Conservation (phyloP, 2,888 invertebrate genomes). For the Sicus ferrugineus region DNA sequence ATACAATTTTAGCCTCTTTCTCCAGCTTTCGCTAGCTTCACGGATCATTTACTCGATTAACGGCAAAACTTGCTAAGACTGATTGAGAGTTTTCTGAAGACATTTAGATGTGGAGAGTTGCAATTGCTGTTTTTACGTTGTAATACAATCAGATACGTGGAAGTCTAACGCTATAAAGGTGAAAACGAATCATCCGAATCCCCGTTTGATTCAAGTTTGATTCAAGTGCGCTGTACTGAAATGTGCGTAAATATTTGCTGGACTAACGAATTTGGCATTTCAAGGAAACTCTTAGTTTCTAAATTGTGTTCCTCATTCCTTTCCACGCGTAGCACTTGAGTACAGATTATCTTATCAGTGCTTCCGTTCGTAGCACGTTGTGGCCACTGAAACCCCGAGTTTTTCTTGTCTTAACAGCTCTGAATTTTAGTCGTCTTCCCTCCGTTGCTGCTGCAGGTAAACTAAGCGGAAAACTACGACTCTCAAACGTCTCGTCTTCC, state of each 20-base stretch:
- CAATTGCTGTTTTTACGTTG: not conserved
- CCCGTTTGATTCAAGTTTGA: not conserved
- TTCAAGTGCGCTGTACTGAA: not conserved
- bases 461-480: no score
- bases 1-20: no score
- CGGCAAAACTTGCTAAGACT: not conserved
- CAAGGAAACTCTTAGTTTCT: not conserved
- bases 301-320: not conserved
- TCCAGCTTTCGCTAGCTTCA: no score
- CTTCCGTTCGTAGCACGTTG: constrained; percentile 15
- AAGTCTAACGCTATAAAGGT: not conserved
- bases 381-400: constrained; percentile 28
- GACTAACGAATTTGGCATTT: not conserved
- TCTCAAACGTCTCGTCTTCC: not conserved
- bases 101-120: not conserved
- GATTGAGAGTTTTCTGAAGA: not conserved
- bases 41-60: no score
- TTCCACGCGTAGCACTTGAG: no score
- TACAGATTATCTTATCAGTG: not conserved
- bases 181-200: not conserved
- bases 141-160: not conserved
- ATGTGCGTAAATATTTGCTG: no score
- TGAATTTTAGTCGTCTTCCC: not conserved
- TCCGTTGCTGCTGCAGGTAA: no score
- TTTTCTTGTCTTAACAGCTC: constrained; percentile 14